A percentile compares a stretch with the other conserved stretches of the same genome.
These are phyloP conservation scores for Bufo gargarizans DNA, from an alignment of 2,113 vertebrate species.

Conservation along the genomic window DNA sequence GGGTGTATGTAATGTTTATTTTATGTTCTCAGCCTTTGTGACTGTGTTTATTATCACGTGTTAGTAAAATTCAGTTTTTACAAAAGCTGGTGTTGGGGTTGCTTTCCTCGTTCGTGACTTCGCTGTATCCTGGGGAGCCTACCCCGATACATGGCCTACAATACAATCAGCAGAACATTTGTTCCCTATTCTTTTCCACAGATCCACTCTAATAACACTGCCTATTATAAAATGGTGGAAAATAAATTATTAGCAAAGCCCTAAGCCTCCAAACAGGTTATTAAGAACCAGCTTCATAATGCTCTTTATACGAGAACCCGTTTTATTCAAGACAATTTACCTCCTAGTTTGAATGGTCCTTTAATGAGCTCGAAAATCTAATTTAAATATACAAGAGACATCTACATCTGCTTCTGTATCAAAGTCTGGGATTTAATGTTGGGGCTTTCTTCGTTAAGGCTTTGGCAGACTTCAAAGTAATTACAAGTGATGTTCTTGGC, in stretches of 20 bases:
- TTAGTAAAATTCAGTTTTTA: no score
- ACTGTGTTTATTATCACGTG: no score
- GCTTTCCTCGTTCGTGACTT: no score
- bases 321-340: background rate
- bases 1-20: no score
- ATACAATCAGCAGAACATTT: no score
- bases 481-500: constrained; percentile 15
- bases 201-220: background rate
- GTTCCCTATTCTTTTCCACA: no score
- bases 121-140: no score
- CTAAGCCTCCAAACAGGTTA: background rate
- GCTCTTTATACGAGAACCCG: background rate
- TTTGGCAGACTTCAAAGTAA: constrained; percentile 11
- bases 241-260: background rate
- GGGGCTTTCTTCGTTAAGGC: background rate
- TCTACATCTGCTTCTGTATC: background rate
- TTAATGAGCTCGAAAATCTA: background rate
- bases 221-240: background rate
- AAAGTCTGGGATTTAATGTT: background rate
- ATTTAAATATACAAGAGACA: background rate
- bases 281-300: background rate
- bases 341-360: background rate
- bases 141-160: no score
- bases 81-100: no score
- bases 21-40: no score